Percentiles rank a stretch among this genome's conserved stretches.
Conservation (phyloP, 2,888 invertebrate species). For the Cephus spinipes region DNA sequence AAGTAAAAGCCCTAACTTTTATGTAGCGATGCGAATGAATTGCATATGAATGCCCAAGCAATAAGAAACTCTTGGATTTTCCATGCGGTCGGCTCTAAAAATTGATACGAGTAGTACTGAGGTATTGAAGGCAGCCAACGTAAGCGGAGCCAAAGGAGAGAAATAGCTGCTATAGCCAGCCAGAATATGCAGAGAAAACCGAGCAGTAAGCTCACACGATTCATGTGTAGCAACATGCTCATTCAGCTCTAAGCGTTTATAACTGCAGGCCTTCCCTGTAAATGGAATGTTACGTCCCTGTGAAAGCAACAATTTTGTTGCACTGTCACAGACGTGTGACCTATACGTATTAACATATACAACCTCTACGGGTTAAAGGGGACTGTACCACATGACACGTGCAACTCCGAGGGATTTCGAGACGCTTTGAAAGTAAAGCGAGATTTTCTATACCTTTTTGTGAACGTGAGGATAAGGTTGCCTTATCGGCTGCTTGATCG, state of each 20-base stretch:
- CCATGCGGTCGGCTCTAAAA: neutral
- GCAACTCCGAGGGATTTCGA: neutral
- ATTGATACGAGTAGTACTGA: neutral
- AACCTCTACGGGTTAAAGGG: neutral
- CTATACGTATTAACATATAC: neutral
- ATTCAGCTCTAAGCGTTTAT: slow-evolving; percentile 13
- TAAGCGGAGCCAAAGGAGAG: neutral
- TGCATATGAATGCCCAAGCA: neutral
- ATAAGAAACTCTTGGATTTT: neutral
- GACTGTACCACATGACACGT: neutral
- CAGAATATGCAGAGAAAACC: neutral
- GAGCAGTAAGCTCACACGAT: neutral
- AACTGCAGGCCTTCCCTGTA: slow-evolving; percentile 5
- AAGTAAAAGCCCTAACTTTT: neutral
- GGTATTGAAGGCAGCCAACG: neutral
- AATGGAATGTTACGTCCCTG: slow-evolving; percentile 1
- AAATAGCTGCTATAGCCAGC: neutral
- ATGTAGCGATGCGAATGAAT: neutral
- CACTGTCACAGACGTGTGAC: neutral
- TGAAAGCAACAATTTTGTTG: neutral
- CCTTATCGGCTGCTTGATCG: neutral
- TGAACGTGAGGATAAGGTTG: neutral
- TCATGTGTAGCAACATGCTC: slow-evolving; percentile 8
- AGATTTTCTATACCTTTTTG: neutral
- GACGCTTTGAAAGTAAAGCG: neutral